phyloP scores from a whole-genome alignment of 2,888 invertebrate species.

The Parnassius glacialis region DNA sequence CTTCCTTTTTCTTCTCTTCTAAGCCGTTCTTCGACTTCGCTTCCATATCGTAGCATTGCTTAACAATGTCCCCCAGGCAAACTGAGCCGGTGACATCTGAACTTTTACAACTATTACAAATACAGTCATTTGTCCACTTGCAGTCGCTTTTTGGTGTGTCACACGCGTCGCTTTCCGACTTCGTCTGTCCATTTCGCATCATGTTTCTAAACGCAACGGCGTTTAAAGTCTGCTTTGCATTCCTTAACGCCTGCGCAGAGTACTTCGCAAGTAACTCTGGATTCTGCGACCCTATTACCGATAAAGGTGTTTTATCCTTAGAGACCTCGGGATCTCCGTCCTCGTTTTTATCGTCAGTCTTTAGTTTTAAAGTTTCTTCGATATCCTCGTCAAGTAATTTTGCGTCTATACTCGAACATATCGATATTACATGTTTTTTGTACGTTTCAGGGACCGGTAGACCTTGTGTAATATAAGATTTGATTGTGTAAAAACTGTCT shows the following conservation, averaged over 20 bases:
- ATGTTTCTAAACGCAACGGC: conserved; percentile 66
- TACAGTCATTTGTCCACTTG: conserved; percentile 70
- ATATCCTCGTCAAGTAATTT: conserved; percentile 62
- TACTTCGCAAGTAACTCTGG: conserved; percentile 66
- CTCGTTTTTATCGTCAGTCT: conserved; percentile 27
- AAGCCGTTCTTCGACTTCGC: conserved; percentile 36
- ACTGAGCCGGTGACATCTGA: conserved; percentile 40
- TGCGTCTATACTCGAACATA: conserved; percentile 66
- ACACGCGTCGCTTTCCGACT: conserved; percentile 65
- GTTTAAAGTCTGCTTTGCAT: conserved; percentile 66
- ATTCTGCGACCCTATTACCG: conserved; percentile 50
- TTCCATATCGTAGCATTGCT: conserved; percentile 50
- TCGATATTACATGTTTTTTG: conserved; percentile 66
- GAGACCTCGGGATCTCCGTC: conserved; percentile 32
- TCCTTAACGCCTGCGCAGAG: conserved; percentile 63
- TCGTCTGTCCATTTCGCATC: conserved; percentile 57
- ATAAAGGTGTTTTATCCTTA: conserved; percentile 37
- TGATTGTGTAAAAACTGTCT: conserved; percentile 69
- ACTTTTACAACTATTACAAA: conserved; percentile 57
- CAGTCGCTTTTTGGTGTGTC: conserved; percentile 65
- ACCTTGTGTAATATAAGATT: conserved; percentile 66
- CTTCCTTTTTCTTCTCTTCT: conserved; percentile 45
- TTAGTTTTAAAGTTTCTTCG: conserved; percentile 46
- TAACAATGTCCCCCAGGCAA: conserved; percentile 55
- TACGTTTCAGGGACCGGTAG: conserved; percentile 65